These are phyloP conservation scores for Trichonephila clavipes DNA, from an alignment of 1,140 invertebrate species.

Conservation along the genomic window DNA sequence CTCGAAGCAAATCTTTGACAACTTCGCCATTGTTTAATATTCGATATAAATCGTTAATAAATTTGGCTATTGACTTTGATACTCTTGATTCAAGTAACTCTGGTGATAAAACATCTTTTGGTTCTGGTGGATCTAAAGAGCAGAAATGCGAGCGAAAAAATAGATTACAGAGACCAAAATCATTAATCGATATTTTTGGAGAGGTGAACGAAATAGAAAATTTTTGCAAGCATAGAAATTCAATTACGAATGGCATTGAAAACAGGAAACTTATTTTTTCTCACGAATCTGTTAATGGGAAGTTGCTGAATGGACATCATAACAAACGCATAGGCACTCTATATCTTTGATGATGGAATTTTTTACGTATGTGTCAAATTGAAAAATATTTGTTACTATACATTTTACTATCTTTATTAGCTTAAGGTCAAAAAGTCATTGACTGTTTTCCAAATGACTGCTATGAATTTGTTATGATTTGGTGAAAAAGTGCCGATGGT, in stretches of 20 bases:
- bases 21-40: slow-evolving; percentile 91
- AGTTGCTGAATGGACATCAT: slow-evolving; percentile 44
- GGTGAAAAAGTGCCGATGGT: not conserved
- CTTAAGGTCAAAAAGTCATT: not conserved
- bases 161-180: slow-evolving; percentile 84
- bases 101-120: slow-evolving; percentile 90
- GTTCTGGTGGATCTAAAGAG: slow-evolving; percentile 85
- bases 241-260: slow-evolving; percentile 47
- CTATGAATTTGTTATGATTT: not conserved
- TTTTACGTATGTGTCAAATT: slow-evolving; percentile 42
- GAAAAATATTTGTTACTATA: not conserved
- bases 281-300: slow-evolving; percentile 49
- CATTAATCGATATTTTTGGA: slow-evolving; percentile 93
- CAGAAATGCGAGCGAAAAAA: slow-evolving; percentile 86
- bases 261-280: slow-evolving; percentile 63
- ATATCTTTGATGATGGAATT: slow-evolving; percentile 69
- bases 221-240: slow-evolving; percentile 35
- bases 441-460: not conserved
- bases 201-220: slow-evolving; percentile 81
- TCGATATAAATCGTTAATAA: slow-evolving; percentile 90
- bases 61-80: slow-evolving; percentile 88
- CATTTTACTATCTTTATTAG: not conserved
- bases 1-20: slow-evolving; percentile 79
- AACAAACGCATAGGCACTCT: slow-evolving; percentile 72
- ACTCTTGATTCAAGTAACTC: slow-evolving; percentile 93